A percentile compares a stretch with the other conserved stretches of the same genome.
phyloP scores from a whole-genome alignment of 2,113 vertebrate species.

The Serinus canaria region DNA sequence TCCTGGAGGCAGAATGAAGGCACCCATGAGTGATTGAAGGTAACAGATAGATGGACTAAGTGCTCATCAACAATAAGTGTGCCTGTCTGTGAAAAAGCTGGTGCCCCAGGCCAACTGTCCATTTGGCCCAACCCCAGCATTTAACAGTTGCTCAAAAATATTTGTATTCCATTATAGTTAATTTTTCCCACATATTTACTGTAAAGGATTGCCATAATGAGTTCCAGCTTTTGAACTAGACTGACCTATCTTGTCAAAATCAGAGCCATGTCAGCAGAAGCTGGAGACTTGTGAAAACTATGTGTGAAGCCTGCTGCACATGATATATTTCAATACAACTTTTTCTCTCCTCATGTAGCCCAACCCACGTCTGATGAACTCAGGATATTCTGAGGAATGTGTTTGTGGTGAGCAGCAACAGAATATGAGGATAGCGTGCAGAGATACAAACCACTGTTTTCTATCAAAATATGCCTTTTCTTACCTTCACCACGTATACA shows the following conservation, averaged over 20 bases:
- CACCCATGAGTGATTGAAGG: slow-evolving; percentile 49
- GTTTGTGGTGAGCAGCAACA: background rate
- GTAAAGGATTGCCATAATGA: background rate
- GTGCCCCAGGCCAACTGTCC: slow-evolving; percentile 22
- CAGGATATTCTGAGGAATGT: background rate
- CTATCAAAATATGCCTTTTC: background rate
- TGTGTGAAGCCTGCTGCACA: background rate
- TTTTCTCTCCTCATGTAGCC: background rate
- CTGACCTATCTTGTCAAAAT: slow-evolving; percentile 10
- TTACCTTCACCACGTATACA: background rate
- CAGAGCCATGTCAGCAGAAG: background rate
- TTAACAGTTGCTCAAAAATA: slow-evolving; percentile 47
- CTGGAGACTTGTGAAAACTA: background rate
- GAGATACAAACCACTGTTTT: background rate
- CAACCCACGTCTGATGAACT: background rate
- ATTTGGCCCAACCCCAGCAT: slow-evolving; percentile 30
- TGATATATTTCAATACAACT: background rate
- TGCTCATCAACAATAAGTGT: background rate
- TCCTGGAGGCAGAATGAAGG: slow-evolving; percentile 27
- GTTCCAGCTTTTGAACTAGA: slow-evolving; percentile 11
- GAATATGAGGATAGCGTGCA: background rate
- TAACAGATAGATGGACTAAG: slow-evolving; percentile 53
- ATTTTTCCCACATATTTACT: slow-evolving; percentile 8
- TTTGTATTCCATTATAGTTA: background rate
- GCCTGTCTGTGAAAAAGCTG: background rate